Percentiles rank a stretch among this genome's conserved stretches.
Conservation (phyloP, 2,113 vertebrate species). For the Orcinus orca region DNA sequence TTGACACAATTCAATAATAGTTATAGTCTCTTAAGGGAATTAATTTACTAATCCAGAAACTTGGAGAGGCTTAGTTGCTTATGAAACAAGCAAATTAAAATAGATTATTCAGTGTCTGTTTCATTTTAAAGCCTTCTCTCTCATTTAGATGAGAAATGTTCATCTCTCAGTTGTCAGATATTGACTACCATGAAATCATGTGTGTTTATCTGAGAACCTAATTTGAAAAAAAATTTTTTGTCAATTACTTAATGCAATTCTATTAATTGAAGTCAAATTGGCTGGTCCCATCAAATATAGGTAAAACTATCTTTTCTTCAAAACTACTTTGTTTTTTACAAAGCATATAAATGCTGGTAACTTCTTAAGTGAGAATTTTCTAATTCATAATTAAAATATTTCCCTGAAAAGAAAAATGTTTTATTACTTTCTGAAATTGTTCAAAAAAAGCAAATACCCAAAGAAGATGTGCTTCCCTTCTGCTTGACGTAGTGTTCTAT, state of each 20-base stretch:
- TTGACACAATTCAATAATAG: background rate
- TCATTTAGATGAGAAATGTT: background rate
- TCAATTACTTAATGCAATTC: background rate
- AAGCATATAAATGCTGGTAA: background rate
- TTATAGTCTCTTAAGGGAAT: background rate
- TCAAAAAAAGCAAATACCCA: background rate
- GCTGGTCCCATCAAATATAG: background rate
- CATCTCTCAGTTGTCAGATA: background rate
- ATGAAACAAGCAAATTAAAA: background rate
- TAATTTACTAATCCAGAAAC: background rate
- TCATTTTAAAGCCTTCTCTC: background rate
- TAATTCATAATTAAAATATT: background rate
- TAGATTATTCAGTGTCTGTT: background rate
- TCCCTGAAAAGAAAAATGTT: constrained; percentile 3
- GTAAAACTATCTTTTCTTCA: background rate
- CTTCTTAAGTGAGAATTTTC: background rate
- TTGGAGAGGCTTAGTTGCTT: background rate
- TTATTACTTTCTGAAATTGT: background rate
- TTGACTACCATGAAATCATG: background rate
- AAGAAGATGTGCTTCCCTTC: background rate
- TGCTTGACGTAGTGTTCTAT: background rate
- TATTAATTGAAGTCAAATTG: background rate
- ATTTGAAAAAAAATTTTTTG: background rate
- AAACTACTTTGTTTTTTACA: background rate
- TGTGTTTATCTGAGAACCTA: background rate